Evolutionary conservation across 2,888 invertebrate genomes (phyloP), one percentile per base, ranked within the genome.

Genomic region (Chymomyza caudatula): DNA sequence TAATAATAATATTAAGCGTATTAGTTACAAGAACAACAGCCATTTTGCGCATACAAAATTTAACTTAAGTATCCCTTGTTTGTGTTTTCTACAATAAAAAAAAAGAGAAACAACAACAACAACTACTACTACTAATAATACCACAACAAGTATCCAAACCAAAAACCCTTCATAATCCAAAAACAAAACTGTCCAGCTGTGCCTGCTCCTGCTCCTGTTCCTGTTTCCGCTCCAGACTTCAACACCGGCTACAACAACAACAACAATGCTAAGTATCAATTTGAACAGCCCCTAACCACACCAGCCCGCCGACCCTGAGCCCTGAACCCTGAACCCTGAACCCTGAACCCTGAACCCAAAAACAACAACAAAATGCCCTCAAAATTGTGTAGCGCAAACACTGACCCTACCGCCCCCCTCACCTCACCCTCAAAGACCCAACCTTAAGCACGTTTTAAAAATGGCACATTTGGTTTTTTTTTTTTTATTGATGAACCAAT

Each of bases 91-190:
- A 23, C 25, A 56, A 58, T 25, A 58, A 55, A 20, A 64, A 47
- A 47, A 51, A 63, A 53, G 60, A 42, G 37, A 65, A 65, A 53
- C 60, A 68, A 47, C 55, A 13, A 37, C 37, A 42, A 73, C 63
- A 67, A 65, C 53, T 59, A 85, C 74, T 85, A 71, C 80, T 71
- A 74, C 80, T 66, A 65, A 69, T 54, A 42, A 23, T 44, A 47
- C 64, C 22, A 53, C 60, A 8, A 37, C 29, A 37, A 54, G 22
- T 53, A 25, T 37, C 56, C 51, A n/a, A n/a, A 20, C 25, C 19
- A 20, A 47, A 22, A 44, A 47, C 29, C n/a, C 15, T 20, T 29
- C 25, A n/a, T n/a, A 51, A 20, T 51, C 13, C 51, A 51, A 51
- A 51, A 51, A 51, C 54, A 47, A 49, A 29, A 62, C 37, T 51